A percentile compares a stretch with the other conserved stretches of the same genome.
Conservation (phyloP, 2,888 invertebrate species). For the Drosophila atripex region DNA sequence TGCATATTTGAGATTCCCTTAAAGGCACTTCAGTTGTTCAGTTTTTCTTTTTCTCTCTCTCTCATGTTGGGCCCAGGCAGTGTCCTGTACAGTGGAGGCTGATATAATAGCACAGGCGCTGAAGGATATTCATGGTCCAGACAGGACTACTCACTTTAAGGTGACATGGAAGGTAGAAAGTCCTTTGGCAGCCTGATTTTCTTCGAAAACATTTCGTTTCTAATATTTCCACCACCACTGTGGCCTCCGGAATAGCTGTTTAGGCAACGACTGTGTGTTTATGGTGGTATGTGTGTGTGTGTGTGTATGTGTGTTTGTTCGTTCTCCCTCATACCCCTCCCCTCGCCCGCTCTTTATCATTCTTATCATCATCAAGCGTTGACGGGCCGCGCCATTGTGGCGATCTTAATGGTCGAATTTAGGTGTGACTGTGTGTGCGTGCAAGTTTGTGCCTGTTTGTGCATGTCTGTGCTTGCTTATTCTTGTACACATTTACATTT, state of each 20-base stretch:
- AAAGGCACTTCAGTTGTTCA: slow-evolving; percentile 73
- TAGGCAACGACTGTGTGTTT: slow-evolving; percentile 10
- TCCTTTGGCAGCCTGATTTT: no score
- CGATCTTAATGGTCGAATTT: slow-evolving; percentile 72
- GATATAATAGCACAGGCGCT: neutral
- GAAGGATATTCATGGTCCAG: neutral
- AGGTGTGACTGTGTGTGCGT: slow-evolving; percentile 28
- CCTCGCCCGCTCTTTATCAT: slow-evolving; percentile 34
- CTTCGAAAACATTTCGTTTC: neutral
- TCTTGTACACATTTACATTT: no score
- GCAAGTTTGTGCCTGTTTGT: no score
- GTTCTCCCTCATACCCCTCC: neutral
- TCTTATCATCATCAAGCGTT: slow-evolving; percentile 64
- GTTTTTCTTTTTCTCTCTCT: slow-evolving; percentile 19
- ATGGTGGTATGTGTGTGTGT: neutral
- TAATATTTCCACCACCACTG: slow-evolving; percentile 37
- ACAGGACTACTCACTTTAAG: neutral
- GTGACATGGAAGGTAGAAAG: no score
- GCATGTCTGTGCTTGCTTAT: neutral
- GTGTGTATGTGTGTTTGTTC: slow-evolving; percentile 4
- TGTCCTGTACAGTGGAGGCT: slow-evolving; percentile 30
- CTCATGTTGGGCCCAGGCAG: slow-evolving; percentile 44
- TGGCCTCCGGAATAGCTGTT: slow-evolving; percentile 38
- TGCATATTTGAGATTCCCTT: slow-evolving; percentile 79
- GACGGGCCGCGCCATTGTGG: slow-evolving; percentile 65